Evolutionary conservation across 2,797 vertebrate species (phyloP).

Genomic region (Euthynnus affinis): DNA sequence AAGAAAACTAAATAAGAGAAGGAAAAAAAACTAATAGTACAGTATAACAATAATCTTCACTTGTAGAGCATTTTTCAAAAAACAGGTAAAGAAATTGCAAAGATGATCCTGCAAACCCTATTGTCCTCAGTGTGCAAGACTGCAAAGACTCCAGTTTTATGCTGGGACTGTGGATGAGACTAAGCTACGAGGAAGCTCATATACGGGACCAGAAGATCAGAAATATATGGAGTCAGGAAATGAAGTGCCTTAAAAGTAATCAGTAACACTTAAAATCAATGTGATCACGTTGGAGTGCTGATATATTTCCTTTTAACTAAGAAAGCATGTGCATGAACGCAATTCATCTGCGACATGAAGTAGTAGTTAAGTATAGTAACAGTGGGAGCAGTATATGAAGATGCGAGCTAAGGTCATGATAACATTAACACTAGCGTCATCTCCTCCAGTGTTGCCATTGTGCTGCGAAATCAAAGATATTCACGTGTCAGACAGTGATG

Average conservation of each 20-base stretch:
- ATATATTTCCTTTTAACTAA: too few relatives aligned
- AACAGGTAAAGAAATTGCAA: not conserved
- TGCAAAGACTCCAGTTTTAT: not conserved
- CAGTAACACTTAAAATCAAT: not conserved
- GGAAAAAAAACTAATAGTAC: not conserved
- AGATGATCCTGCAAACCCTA: not conserved
- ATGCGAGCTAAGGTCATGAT: not conserved
- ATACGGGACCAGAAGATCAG: not conserved
- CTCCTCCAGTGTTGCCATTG: not conserved
- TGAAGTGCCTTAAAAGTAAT: not conserved
- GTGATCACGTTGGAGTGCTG: too few relatives aligned
- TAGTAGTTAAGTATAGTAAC: too few relatives aligned
- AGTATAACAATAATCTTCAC: not conserved
- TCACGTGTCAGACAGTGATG: not conserved
- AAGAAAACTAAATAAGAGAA: not conserved
- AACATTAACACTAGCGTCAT: not conserved
- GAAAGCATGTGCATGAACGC: too few relatives aligned
- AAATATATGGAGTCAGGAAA: not conserved
- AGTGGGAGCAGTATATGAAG: too few relatives aligned
- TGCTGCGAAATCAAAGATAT: not conserved
- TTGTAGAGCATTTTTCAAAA: not conserved
- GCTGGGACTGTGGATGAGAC: not conserved
- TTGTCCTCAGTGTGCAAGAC: not conserved
- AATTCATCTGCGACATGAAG: not conserved
- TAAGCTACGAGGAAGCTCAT: not conserved